Evolutionary conservation across 1,140 invertebrate species (phyloP).

Genomic region (Acromyrmex echinatior): DNA sequence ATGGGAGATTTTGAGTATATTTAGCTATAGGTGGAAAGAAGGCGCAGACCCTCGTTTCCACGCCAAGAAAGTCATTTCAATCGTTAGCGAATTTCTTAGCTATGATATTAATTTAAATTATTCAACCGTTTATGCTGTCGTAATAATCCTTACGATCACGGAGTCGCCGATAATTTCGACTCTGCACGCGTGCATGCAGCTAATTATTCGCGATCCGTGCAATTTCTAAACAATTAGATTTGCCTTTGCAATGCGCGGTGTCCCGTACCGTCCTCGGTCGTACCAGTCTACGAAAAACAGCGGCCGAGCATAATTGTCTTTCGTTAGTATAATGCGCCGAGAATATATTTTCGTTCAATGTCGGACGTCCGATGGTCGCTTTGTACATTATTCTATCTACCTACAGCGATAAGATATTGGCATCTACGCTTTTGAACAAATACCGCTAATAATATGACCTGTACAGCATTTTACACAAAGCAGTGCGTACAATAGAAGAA

Average conservation of each 20-base stretch:
- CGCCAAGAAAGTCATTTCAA: slow-evolving; percentile 57
- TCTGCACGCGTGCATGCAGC: slow-evolving; percentile 70
- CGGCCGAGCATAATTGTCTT: slow-evolving; percentile 47
- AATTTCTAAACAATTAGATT: slow-evolving; percentile 79
- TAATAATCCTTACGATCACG: slow-evolving; percentile 60
- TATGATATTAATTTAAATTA: slow-evolving; percentile 81
- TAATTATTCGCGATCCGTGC: slow-evolving; percentile 76
- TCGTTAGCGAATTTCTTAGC: slow-evolving; percentile 72
- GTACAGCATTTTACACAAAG: neutral
- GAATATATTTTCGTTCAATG: slow-evolving; percentile 53
- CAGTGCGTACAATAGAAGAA: too few relatives aligned
- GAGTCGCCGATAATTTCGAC: slow-evolving; percentile 57
- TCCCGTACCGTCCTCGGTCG: slow-evolving; percentile 59
- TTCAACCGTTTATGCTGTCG: slow-evolving; percentile 72
- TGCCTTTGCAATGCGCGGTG: slow-evolving; percentile 46
- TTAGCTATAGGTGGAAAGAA: neutral
- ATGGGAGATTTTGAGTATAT: neutral
- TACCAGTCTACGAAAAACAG: slow-evolving; percentile 70
- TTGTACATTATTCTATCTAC: slow-evolving; percentile 33
- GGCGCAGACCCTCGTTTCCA: slow-evolving; percentile 44
- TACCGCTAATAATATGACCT: neutral
- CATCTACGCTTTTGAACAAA: slow-evolving; percentile 34
- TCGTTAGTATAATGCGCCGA: slow-evolving; percentile 54
- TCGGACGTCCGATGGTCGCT: slow-evolving; percentile 1
- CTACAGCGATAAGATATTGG: slow-evolving; percentile 33